Base-by-base conservation (phyloP, 2,888 invertebrate species). In the Panorpa germanica region DNA sequence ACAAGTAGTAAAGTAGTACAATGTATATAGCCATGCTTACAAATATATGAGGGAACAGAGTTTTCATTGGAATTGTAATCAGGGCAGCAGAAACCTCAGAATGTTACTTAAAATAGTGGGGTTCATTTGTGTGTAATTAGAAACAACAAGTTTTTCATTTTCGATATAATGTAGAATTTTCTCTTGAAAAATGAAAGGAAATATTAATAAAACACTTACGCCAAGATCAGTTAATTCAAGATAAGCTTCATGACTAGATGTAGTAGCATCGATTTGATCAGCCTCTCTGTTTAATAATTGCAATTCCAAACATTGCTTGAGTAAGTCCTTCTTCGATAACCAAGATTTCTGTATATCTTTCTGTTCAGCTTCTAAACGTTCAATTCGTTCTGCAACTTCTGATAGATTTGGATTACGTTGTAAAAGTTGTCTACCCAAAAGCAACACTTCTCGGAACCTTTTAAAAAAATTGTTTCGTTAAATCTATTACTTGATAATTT, bases 241-340 rank as follows among this genome's bases (percentile, higher is more conserved):
- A 55, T 86, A 91, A 0, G 90, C 86, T 49, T 90, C 81, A 48
- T 96, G 93, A 10, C 88, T 83, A 31, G 85, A 83, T 28, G 86
- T 88, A 8, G 83, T 77, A 1, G 95, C 90, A 55, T 96, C 95
- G 38, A 96, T 85, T 49, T 93, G 85, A 50, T 96, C 95, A 0
- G 93, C 93, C 52, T 96, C 96, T 21, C 88, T 72, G 54, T 90
- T 90, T 57, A 93, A 91, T 38, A 78, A 67, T 54, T 86, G 90
- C 35, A 95, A 57, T 41, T 91, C 83, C 18, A 86, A 67, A 38
- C 85, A 75, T 49, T 95, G 88, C 41, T 78, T 70, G 34, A 95
- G 55, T 63, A 80, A 76, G 26, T 74, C 71, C 32, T 88, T 77
- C 47, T 91, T 90, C 33, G 78, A 74, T 26, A 67, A 55, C 86